These are phyloP conservation scores for Porites cylindrica DNA, from an alignment of 92 coral and sea anemone species.

Conservation along the genomic window DNA sequence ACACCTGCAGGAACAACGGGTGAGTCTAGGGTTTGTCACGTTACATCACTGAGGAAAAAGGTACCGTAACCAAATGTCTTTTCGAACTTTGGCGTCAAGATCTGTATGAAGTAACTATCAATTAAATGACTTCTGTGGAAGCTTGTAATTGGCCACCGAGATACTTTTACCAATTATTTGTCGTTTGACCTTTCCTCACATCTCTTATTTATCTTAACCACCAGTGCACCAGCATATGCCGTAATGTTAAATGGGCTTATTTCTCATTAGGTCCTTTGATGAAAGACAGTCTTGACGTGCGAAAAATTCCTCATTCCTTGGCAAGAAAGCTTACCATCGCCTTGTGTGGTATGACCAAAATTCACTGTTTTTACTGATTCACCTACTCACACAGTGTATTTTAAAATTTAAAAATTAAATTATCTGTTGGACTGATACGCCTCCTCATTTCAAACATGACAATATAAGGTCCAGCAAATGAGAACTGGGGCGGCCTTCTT, in stretches of 20 bases:
- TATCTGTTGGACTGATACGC: too few species aligned
- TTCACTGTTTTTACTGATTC: background rate
- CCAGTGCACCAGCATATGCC: background rate
- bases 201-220: too few species aligned
- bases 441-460: too few species aligned
- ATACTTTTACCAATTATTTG: too few species aligned
- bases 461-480: too few species aligned
- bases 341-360: background rate
- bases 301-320: background rate
- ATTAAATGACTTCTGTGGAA: too few species aligned
- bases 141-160: background rate
- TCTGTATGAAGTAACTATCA: background rate
- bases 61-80: background rate
- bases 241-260: background rate
- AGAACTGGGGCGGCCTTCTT: too few species aligned
- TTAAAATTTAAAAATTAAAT: too few species aligned
- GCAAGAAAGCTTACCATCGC: constrained; percentile 2
- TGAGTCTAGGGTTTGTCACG: background rate
- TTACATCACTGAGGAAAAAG: background rate
- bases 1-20: constrained; percentile 51
- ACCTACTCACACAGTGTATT: too few species aligned
- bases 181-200: too few species aligned
- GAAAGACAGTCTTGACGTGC: background rate
- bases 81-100: background rate
- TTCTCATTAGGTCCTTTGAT: constrained; percentile 5